These are phyloP conservation scores for Naja naja DNA, from an alignment of 2,113 vertebrate genomes.

Conservation along the genomic window DNA sequence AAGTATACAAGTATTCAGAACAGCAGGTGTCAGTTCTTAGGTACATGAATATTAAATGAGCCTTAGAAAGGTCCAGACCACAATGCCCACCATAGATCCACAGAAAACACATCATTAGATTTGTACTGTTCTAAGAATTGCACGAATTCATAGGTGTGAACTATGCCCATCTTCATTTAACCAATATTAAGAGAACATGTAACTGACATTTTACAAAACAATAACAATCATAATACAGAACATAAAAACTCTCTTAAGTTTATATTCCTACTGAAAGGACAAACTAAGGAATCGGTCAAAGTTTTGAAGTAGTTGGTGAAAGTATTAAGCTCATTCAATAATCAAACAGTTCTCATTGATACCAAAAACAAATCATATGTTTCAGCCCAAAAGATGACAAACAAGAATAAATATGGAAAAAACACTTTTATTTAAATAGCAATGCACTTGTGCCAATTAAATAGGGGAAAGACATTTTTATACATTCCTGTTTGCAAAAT, in stretches of 20 bases:
- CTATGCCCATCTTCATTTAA: background rate
- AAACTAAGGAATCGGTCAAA: conserved; percentile 28
- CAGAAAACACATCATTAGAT: conserved; percentile 12
- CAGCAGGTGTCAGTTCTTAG: background rate
- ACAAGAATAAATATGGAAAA: conserved; percentile 66
- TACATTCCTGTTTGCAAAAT: conserved; percentile 24
- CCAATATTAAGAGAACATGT: background rate
- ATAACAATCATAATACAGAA: conserved; percentile 36
- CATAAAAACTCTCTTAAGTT: conserved; percentile 38
- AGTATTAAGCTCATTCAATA: conserved; percentile 44
- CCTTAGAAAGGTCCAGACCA: conserved; percentile 22
- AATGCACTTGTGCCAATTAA: conserved; percentile 56
- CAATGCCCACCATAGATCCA: background rate
- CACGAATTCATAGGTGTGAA: background rate
- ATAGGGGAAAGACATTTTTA: conserved; percentile 42
- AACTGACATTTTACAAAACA: conserved; percentile 17
- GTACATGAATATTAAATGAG: background rate
- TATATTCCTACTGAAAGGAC: conserved; percentile 40
- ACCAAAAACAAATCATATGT: conserved; percentile 39
- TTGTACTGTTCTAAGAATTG: conserved; percentile 41
- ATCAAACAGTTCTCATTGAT: conserved; percentile 49
- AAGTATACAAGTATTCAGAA: background rate
- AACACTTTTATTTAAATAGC: conserved; percentile 70
- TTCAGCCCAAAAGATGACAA: conserved; percentile 66
- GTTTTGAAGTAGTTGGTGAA: conserved; percentile 52